Percentiles rank a stretch among this genome's conserved stretches.
Conservation (phyloP, 2,113 vertebrate genomes). For the Sterrhoptilus dennistouni region DNA sequence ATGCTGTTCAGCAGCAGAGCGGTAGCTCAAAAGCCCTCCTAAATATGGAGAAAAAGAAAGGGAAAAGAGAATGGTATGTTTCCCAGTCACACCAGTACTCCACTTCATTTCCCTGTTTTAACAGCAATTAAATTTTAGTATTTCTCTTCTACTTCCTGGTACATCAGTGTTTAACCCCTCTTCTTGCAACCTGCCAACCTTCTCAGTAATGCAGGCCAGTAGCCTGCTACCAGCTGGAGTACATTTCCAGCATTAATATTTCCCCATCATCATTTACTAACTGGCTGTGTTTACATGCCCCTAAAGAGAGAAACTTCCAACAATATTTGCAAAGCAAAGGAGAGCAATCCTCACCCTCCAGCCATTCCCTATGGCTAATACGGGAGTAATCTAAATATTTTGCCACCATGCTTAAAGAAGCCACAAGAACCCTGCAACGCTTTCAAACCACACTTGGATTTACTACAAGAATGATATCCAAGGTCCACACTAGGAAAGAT, state of each 20-base stretch:
- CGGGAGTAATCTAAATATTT: not conserved
- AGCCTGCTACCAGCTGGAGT: not conserved
- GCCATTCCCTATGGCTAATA: not conserved
- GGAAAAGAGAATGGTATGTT: not conserved
- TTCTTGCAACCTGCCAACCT: not conserved
- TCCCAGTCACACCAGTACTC: not conserved
- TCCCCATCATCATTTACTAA: not conserved
- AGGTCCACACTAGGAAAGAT: not conserved
- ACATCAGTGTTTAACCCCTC: not conserved
- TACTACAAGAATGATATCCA: not conserved
- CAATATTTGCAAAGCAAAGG: not conserved
- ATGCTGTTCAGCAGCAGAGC: constrained; percentile 78
- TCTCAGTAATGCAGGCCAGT: not conserved
- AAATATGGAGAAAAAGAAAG: not conserved
- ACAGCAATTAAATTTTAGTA: not conserved
- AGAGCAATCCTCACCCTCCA: not conserved
- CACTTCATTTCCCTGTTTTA: not conserved
- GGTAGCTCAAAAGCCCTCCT: constrained; percentile 75
- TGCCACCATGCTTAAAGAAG: not conserved
- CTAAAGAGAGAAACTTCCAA: not conserved
- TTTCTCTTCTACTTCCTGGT: not conserved
- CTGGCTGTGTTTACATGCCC: not conserved
- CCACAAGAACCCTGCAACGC: not conserved
- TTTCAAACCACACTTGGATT: not conserved
- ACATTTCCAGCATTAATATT: not conserved